Base-by-base conservation (phyloP, 2,797 vertebrate genomes). In the Pachyuromys duprasi region DNA sequence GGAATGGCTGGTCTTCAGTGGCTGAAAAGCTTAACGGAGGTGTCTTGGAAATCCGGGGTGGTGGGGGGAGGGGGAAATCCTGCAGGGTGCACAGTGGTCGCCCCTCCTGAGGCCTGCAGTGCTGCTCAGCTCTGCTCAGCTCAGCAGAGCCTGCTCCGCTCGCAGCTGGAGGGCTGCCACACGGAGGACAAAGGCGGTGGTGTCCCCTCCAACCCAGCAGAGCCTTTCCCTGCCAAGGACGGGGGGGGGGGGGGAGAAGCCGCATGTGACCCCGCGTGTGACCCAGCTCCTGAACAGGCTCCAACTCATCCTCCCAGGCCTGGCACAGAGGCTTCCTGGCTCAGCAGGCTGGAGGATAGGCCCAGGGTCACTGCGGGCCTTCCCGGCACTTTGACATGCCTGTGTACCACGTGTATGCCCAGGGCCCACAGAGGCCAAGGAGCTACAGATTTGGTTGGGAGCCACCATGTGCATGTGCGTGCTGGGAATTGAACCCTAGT, bases 161-260 rank as follows among this genome's bases (percentile, higher is more conserved):
- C 31, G 36, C 78, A 93, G 87, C 95, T 90, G 96, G 75, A 86
- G 12, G 49, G 65, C 24, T 39, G n/a, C 42, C 69, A 13, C 5
- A 2, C 57, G 0, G 31, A 3, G 17, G 60, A 96, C 97, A 96
- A 96, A 96, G 80, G 70, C 5, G 20, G 55, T 60, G 15, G 36
- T 95, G 95, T 96, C 70, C 84, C 39, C 3, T 39, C 60, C 17
- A 5, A 49, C 55, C 65, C 0, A 33, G 39, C 88, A 3, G 92
- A 86, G 84, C 92, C 95, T 95, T 55, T 87, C 75, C 33, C 93
- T 39, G 82, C 91, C 24, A 57, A 63, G 86, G 49, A 87, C 8
- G 24, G 22, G 57, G 93, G 31, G 24, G 22, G 57, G 93, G 31
- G 20, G 62, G 67, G 79, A 60, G 9, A 89, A 78, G 18, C 49